Evolutionary conservation across 2,113 vertebrate genomes (phyloP).

Genomic region (Solenodon paradoxus): DNA sequence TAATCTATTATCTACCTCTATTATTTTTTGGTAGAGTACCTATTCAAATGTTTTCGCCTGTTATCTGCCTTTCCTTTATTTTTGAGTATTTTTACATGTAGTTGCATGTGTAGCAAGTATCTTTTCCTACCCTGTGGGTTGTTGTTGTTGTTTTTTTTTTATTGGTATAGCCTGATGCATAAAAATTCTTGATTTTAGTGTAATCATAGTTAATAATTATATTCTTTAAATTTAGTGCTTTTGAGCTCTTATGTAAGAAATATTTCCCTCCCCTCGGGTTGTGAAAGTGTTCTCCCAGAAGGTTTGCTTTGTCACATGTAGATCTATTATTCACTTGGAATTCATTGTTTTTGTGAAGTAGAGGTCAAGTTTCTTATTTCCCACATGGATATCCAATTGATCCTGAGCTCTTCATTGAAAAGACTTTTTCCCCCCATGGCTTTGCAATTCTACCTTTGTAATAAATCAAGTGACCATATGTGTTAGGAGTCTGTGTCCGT

Average conservation of each 20-base stretch:
- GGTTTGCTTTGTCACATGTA: neutral
- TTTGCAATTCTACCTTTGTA: neutral
- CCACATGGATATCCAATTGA: neutral
- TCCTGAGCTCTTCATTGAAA: neutral
- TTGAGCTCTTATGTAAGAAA: neutral
- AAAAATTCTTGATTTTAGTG: neutral
- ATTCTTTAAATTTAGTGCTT: neutral
- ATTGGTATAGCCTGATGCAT: neutral
- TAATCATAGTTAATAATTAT: neutral
- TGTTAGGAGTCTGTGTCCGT: neutral
- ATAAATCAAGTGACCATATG: neutral
- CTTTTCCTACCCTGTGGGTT: neutral
- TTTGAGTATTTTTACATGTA: neutral
- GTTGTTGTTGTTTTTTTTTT: slow-evolving; percentile 2
- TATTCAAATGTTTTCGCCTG: neutral
- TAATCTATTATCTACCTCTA: neutral
- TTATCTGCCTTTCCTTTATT: neutral
- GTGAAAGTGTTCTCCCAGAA: neutral
- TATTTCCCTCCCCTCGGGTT: neutral
- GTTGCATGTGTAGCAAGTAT: neutral
- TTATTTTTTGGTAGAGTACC: neutral
- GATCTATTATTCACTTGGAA: neutral
- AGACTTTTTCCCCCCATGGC: neutral
- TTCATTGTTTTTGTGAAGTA: neutral
- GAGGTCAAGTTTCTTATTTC: neutral